Conservation (phyloP, 2,113 vertebrate species). For the Silurus glanis region DNA sequence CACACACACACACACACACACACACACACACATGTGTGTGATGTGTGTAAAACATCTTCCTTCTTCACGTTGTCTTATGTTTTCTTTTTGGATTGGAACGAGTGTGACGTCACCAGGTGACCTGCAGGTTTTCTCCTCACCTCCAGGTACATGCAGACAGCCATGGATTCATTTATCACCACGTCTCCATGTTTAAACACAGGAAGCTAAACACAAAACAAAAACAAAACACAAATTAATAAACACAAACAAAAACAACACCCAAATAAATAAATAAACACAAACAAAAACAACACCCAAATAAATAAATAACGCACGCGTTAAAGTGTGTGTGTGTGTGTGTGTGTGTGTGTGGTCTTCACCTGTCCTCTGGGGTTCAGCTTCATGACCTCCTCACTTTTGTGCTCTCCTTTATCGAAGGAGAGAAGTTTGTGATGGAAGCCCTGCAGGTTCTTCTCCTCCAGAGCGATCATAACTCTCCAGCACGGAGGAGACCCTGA, state of each 20-base stretch:
- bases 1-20: slow-evolving; percentile 3
- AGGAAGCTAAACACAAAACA: slow-evolving; percentile 62
- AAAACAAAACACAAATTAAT: too few species aligned
- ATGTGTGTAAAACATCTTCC: too few species aligned
- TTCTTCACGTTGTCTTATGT: background rate
- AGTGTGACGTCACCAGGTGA: background rate
- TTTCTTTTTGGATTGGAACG: background rate
- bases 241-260: too few species aligned
- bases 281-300: too few species aligned
- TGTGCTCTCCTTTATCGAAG: slow-evolving; percentile 73
- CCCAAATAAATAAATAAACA: too few species aligned
- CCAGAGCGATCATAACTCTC: slow-evolving; percentile 70
- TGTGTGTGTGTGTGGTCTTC: too few species aligned
- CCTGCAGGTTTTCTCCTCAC: slow-evolving; percentile 56
- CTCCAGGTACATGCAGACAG: slow-evolving; percentile 74
- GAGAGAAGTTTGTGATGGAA: slow-evolving; percentile 65
- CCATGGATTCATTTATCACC: slow-evolving; percentile 71
- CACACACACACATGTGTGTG: background rate
- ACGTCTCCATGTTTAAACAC: slow-evolving; percentile 65
- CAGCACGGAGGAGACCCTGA: slow-evolving; percentile 75
- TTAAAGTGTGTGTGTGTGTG: too few species aligned
- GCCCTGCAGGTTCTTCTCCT: slow-evolving; percentile 72
- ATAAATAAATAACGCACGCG: too few species aligned
- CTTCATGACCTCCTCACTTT: slow-evolving; percentile 59
- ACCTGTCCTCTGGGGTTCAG: slow-evolving; percentile 76